Base-by-base conservation (phyloP, 2,797 vertebrate genomes). In the Tinamus major region DNA sequence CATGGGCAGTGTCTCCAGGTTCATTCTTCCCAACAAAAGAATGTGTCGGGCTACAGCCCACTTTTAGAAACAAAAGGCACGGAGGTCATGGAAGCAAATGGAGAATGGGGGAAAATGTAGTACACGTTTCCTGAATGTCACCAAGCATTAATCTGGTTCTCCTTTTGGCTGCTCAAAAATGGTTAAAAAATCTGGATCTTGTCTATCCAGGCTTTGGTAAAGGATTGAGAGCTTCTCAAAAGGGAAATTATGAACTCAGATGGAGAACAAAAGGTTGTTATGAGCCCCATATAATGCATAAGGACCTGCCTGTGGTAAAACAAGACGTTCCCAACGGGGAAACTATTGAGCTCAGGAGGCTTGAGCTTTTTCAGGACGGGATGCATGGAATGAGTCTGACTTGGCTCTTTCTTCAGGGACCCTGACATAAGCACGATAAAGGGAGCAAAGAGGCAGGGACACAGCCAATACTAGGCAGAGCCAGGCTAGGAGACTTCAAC, bases 161-260 rank as follows among this genome's bases (percentile, higher is more conserved):
- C 19, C 29, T 31, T 31, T 11, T 35, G 37, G n/a, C 35, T 80
- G 14, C 56, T 74, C 80, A 33, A 65, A 79, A 64, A 29, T 13
- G 37, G 27, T 58, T 39, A 64, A n/a, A 64, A 19, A 0, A 16
- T 12, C 39, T 2, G 31, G 61, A 74, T 56, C 13, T 12, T 18
- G 3, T 42, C 23, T 1, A 29, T 59, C 9, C 0, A 0, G 48
- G 31, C 6, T 19, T 48, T 1, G 6, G 44, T 21, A 19, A 56
- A 64, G 63, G 53, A 59, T 4, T 37, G 16, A 27, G 37, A 62
- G 4, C 21, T 8, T 41, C 19, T 37, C 21, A 49, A 27, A 69
- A 63, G 48, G n/a, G 48, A 64, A 48, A 59, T 6, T 49, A 41
- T 18, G 55, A 12, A 8, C 20, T 17, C 9, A 19, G n/a, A 21